These are phyloP conservation scores for Poliocrania exsul DNA, from an alignment of 2,797 vertebrate species.

Conservation along the genomic window DNA sequence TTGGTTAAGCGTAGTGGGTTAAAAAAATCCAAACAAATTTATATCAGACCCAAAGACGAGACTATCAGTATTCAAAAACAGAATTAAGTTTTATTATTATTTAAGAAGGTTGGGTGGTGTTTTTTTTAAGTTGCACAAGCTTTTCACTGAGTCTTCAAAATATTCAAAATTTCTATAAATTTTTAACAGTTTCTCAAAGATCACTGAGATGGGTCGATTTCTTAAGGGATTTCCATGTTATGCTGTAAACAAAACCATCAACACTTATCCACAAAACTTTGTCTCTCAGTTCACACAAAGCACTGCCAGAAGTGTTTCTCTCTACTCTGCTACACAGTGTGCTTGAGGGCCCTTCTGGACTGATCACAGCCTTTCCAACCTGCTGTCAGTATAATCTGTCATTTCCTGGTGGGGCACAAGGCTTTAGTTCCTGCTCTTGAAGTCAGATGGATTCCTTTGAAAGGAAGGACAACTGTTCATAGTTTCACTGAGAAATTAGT, in stretches of 20 bases:
- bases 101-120: rapidly evolving
- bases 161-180: background rate
- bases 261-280: background rate
- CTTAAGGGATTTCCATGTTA: background rate
- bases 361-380: background rate
- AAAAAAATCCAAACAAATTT: background rate
- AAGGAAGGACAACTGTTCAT: background rate
- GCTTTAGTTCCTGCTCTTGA: background rate
- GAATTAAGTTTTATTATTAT: background rate
- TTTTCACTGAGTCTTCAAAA: background rate
- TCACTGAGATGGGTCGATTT: background rate
- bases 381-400: background rate
- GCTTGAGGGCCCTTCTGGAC: background rate
- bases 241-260: background rate
- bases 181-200: background rate
- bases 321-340: background rate
- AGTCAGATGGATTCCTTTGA: background rate
- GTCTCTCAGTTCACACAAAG: background rate
- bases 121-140: background rate
- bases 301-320: background rate
- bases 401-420: background rate
- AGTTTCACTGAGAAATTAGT: background rate
- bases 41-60: background rate
- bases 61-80: background rate
- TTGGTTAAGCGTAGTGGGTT: background rate